phyloP scores from a whole-genome alignment of 2,888 invertebrate genomes.

The Neoascia interrupta region DNA sequence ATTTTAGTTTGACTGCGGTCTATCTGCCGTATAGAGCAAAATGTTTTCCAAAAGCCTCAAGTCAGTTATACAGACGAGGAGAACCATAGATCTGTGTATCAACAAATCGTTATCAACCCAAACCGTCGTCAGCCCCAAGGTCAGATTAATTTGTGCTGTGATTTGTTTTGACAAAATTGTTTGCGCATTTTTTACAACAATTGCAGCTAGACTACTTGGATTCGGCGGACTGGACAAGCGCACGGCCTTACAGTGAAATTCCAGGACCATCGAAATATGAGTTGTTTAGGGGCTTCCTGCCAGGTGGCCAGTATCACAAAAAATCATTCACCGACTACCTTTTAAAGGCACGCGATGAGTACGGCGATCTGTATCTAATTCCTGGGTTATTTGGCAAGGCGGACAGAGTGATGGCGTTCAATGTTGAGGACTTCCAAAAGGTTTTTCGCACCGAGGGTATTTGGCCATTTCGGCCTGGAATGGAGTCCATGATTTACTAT shows the following conservation, averaged over 20 bases:
- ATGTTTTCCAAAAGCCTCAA: too few relatives aligned
- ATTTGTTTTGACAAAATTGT: background rate
- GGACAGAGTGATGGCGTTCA: slow-evolving; percentile 79
- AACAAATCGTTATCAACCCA: too few relatives aligned
- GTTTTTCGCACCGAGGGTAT: slow-evolving; percentile 80
- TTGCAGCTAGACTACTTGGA: background rate
- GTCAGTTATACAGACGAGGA: too few relatives aligned
- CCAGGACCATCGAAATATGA: slow-evolving; percentile 8
- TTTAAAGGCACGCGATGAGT: slow-evolving; percentile 69
- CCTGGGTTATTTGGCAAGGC: slow-evolving; percentile 76
- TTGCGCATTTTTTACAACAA: too few relatives aligned
- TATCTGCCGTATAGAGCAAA: too few relatives aligned
- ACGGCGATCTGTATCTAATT: slow-evolving; percentile 79
- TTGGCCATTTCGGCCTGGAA: slow-evolving; percentile 79
- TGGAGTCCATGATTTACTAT: slow-evolving; percentile 78
- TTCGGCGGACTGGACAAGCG: background rate
- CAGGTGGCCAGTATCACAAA: slow-evolving; percentile 63
- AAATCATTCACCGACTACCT: slow-evolving; percentile 70
- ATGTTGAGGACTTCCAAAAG: slow-evolving; percentile 81
- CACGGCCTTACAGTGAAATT: background rate
- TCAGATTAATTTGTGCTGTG: background rate
- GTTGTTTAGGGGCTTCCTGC: background rate
- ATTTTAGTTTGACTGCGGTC: too few relatives aligned
- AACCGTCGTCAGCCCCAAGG: too few relatives aligned
- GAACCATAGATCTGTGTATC: too few relatives aligned